Conservation (phyloP, 2,888 invertebrate species). For the Oscheius sp. region DNA sequence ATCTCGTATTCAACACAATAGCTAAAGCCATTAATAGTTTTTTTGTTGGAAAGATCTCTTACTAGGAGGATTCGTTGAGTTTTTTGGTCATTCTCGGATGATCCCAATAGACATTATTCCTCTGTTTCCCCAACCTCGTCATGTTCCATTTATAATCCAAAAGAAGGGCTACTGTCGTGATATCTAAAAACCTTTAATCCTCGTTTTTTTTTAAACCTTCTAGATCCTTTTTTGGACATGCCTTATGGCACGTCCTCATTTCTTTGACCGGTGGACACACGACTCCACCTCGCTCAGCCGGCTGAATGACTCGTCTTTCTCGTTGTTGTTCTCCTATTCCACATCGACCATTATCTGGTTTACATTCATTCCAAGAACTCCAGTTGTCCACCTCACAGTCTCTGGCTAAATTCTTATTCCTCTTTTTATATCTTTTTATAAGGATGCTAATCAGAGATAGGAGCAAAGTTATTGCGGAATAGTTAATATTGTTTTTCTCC, state of each 20-base stretch:
- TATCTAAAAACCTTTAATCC: constrained; percentile 34
- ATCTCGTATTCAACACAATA: constrained; percentile 66
- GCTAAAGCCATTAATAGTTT: constrained; percentile 41
- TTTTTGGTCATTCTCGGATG: constrained; percentile 39
- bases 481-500: too few species aligned
- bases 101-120: constrained; percentile 49
- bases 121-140: constrained; percentile 36
- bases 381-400: constrained; percentile 60
- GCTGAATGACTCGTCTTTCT: constrained; percentile 36
- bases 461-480: too few species aligned
- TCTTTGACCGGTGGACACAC: constrained; percentile 52
- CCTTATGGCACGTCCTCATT: constrained; percentile 57
- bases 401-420: constrained; percentile 43
- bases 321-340: constrained; percentile 41
- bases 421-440: too few species aligned
- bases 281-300: constrained; percentile 51
- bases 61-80: constrained; percentile 37
- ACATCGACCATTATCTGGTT: constrained; percentile 49
- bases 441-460: too few species aligned
- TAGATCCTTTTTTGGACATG: constrained; percentile 33
- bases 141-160: constrained; percentile 61
- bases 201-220: constrained; percentile 12
- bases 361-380: constrained; percentile 56
- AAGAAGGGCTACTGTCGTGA: constrained; percentile 65
- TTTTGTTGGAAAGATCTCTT: constrained; percentile 16